These are phyloP conservation scores for Aradophagus sp. DNA, from an alignment of 1,140 invertebrate genomes.

Conservation along the genomic window DNA sequence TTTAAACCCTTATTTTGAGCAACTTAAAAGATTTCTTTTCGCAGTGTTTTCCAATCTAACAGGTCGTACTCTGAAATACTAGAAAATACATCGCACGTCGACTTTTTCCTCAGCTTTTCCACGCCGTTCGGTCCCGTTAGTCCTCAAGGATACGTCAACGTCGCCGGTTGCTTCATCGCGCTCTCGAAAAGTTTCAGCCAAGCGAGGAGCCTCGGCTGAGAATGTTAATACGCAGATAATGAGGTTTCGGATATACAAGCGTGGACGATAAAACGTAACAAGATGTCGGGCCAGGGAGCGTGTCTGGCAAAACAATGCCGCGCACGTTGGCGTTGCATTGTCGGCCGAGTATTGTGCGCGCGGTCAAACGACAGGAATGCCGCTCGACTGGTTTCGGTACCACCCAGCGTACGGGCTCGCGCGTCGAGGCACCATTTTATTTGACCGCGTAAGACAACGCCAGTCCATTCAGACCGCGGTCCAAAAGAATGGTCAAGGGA, in stretches of 20 bases:
- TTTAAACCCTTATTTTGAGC: no score
- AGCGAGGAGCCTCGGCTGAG: no score
- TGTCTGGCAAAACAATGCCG: slow-evolving; percentile 39
- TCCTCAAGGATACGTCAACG: no score
- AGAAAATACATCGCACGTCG: no score
- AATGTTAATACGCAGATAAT: slow-evolving; percentile 30
- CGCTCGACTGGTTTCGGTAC: slow-evolving; percentile 60
- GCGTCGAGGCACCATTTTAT: slow-evolving; percentile 20
- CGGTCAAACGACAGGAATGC: slow-evolving; percentile 60
- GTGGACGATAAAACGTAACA: slow-evolving; percentile 16
- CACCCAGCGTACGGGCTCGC: slow-evolving; percentile 29
- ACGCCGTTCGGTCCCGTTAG: no score
- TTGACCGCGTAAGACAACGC: slow-evolving; percentile 15
- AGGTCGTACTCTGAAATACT: no score
- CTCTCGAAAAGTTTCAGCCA: no score
- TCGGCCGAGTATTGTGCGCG: slow-evolving; percentile 28
- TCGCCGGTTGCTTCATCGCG: background rate
- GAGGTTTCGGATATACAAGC: slow-evolving; percentile 26
- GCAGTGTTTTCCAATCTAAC: no score
- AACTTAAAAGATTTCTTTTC: no score
- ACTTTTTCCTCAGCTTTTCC: no score
- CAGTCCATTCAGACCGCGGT: no score
- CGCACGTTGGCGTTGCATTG: slow-evolving; percentile 35
- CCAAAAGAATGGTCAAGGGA: no score
- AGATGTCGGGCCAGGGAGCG: slow-evolving; percentile 18